phyloP scores from a whole-genome alignment of 2,113 vertebrate genomes.

The Hemibagrus wyckioides region DNA sequence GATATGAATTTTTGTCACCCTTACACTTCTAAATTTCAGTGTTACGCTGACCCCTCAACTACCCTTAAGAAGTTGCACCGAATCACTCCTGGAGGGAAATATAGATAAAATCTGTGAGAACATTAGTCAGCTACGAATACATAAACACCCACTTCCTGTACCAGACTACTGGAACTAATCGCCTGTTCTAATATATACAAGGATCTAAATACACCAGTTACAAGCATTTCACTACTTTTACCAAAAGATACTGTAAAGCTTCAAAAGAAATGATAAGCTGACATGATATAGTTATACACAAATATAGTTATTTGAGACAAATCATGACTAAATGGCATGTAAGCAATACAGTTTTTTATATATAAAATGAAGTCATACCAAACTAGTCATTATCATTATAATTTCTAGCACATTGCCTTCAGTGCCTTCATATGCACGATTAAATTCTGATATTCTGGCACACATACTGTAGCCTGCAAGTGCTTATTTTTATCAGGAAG shows the following conservation, averaged over 20 bases:
- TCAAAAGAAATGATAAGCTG: neutral
- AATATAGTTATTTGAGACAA: neutral
- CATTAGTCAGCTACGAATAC: neutral
- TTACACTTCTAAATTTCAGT: neutral
- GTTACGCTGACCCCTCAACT: neutral
- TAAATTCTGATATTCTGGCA: neutral
- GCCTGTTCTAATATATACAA: neutral
- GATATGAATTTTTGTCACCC: neutral
- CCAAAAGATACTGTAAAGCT: neutral
- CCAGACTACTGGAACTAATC: neutral
- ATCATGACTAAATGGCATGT: neutral
- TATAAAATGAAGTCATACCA: neutral
- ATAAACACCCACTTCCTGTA: constrained; percentile 4
- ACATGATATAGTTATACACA: neutral
- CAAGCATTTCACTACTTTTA: neutral
- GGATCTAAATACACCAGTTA: neutral
- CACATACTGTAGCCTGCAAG: neutral
- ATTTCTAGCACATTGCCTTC: neutral
- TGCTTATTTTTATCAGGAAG: constrained; percentile 39
- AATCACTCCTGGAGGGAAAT: neutral
- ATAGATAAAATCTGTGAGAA: constrained; percentile 2
- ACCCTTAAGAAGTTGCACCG: neutral
- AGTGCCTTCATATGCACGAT: neutral
- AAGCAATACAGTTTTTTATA: neutral
- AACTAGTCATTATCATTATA: too few species aligned